These are phyloP conservation scores for Chesias legatella DNA, from an alignment of 2,888 invertebrate genomes.

Conservation along the genomic window DNA sequence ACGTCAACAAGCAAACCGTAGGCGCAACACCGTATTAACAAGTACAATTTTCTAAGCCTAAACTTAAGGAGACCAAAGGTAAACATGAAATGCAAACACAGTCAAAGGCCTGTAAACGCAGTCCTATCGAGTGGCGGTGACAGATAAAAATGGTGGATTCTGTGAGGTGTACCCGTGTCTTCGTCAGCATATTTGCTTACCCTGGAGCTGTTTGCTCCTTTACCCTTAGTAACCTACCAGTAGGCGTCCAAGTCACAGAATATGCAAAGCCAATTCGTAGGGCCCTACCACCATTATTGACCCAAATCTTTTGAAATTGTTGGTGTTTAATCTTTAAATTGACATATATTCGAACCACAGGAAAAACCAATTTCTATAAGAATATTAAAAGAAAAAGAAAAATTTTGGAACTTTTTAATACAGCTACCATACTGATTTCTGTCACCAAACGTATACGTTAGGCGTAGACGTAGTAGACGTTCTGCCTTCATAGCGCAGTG, in stretches of 20 bases:
- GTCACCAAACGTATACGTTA: no score
- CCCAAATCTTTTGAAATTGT: no score
- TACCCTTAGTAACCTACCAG: constrained; percentile 63
- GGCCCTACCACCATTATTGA: neutral
- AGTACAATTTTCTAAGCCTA: constrained; percentile 30
- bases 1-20: no score
- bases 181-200: constrained; percentile 77
- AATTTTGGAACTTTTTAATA: no score
- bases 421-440: no score
- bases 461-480: no score
- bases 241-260: constrained; percentile 30
- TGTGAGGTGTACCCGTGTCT: constrained; percentile 62
- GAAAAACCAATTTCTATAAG: no score
- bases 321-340: no score
- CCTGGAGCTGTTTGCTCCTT: constrained; percentile 73
- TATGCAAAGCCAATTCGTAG: neutral
- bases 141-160: constrained; percentile 70
- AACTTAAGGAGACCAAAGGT: constrained; percentile 31
- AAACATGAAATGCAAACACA: constrained; percentile 45
- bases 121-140: constrained; percentile 62
- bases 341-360: no score
- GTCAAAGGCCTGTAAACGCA: constrained; percentile 57
- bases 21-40: neutral
- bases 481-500: no score
- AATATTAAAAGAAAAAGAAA: no score